Conservation (phyloP, 2,113 vertebrate genomes). For the Cynopterus brachyotis region DNA sequence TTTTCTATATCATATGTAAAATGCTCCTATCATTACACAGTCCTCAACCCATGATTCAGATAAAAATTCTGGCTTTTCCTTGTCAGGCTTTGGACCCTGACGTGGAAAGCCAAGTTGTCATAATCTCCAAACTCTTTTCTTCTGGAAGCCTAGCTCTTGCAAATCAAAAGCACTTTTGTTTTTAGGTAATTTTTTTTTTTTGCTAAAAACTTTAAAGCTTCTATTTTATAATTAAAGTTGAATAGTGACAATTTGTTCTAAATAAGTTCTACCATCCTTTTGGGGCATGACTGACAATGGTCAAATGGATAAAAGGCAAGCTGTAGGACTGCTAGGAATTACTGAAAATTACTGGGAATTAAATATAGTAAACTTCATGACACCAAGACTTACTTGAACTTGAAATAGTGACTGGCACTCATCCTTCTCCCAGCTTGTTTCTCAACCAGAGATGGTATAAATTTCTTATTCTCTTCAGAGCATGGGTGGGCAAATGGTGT, state of each 20-base stretch:
- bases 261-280: neutral
- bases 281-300: neutral
- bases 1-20: constrained; percentile 4
- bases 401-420: constrained; percentile 15
- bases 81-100: neutral
- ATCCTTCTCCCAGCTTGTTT: neutral
- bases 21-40: neutral
- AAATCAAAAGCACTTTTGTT: constrained; percentile 14
- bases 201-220: neutral
- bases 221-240: constrained; percentile 35
- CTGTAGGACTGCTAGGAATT: neutral
- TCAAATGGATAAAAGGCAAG: constrained; percentile 8
- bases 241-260: constrained; percentile 19
- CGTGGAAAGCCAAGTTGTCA: neutral
- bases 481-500: neutral
- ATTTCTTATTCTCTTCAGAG: neutral
- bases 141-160: neutral
- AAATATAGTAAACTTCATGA: constrained; percentile 2
- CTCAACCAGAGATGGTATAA: neutral
- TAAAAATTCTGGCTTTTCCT: neutral
- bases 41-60: neutral
- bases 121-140: neutral
- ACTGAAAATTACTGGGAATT: constrained; percentile 33
- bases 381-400: constrained; percentile 33
- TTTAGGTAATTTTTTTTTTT: constrained; percentile 11